Evolutionary conservation across 2,797 vertebrate species (phyloP).

Genomic region (Sebastes matsubarae): DNA sequence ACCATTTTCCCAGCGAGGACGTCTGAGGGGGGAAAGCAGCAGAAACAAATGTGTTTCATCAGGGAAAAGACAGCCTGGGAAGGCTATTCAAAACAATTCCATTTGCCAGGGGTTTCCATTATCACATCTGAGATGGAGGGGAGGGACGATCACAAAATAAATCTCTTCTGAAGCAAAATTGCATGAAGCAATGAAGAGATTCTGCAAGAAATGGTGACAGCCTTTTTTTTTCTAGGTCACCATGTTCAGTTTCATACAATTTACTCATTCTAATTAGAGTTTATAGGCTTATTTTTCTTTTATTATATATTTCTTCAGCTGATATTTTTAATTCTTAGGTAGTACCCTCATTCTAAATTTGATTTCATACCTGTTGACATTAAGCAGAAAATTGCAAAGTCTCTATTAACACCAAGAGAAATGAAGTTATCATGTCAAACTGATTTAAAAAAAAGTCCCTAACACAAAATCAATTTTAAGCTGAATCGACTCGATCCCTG

Average conservation of each 20-base stretch:
- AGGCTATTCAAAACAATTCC: slow-evolving; percentile 50
- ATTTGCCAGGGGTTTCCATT: slow-evolving; percentile 55
- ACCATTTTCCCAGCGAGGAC: slow-evolving; percentile 26
- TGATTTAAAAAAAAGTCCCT: neutral
- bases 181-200: neutral
- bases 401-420: neutral
- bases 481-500: neutral
- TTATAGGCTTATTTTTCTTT: neutral
- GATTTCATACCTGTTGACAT: neutral
- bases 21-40: slow-evolving; percentile 19
- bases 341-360: neutral
- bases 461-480: neutral
- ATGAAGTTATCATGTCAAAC: neutral
- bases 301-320: neutral
- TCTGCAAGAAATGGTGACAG: neutral
- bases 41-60: slow-evolving; percentile 69
- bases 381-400: neutral
- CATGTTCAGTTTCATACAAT: neutral
- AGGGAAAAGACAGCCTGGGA: slow-evolving; percentile 33
- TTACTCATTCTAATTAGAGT: neutral
- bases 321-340: neutral
- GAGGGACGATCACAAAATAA: slow-evolving; percentile 14
- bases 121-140: slow-evolving; percentile 49
- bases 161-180: slow-evolving; percentile 5
- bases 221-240: too few species aligned